Evolutionary conservation across 2,113 vertebrate species (phyloP), one percentile per base, ranked within the genome.

Genomic region (Laterallus jamaicensis): DNA sequence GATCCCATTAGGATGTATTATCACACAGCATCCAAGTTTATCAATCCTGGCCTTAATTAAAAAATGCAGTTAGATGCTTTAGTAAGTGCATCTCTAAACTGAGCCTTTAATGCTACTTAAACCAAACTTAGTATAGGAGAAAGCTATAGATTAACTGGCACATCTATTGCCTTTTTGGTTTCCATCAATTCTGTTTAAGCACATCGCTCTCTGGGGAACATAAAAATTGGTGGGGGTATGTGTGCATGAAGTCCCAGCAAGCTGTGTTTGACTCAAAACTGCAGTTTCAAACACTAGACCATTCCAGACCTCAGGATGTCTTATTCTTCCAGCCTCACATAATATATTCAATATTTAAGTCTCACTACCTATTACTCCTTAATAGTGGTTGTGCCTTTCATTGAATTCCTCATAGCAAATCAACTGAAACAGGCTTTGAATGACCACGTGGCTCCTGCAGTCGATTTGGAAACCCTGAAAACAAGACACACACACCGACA

Each of bases 21-120:
- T 91, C 92, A 82, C 69, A 58, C 58, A 50, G 90, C 8, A 96
- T 97, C 92, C 96, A 47, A 39, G 58, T 91, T 94, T 96, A 97
- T 96, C 96, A 96, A 79, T 85, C 81, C 90, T 96, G 93, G 96
- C 92, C 86, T 81, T 86, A 44, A 66, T 62, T 96, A 95, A 96
- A 96, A 96, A 88, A 97, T 95, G 92, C 83, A 26, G 58, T 82
- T 82, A 94, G 95, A 94, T 96, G 86, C 82, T 83, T 96, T 55
- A 93, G 82, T 95, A 94, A 93, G 91, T 95, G 96, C 88, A 94
- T 66, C 3, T 12, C 92, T 96, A 95, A 96, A 96, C 63, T 15
- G 31, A 92, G 93, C 86, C 92, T 97, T 96, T 96, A 94, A 95
- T 88, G 95, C 90, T 93, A 96, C 92, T 96, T 96, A 92, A 96